phyloP scores from a whole-genome alignment of 2,113 vertebrate species.

The Ochotona princeps region DNA sequence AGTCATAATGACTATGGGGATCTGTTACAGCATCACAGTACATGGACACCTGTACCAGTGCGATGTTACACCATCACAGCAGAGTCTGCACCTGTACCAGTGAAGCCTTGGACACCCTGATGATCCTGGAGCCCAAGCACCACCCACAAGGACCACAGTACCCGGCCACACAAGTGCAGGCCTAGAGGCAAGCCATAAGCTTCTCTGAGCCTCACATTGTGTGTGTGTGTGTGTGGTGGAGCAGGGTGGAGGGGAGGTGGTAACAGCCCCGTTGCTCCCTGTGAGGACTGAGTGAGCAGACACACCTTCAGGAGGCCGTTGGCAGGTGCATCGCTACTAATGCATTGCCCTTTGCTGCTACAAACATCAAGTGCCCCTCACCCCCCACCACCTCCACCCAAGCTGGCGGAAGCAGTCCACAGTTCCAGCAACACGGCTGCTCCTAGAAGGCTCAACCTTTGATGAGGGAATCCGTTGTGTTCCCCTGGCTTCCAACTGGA shows the following conservation, averaged over 20 bases:
- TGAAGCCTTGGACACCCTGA: neutral
- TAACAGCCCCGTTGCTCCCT: neutral
- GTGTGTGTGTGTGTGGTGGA: too few species aligned
- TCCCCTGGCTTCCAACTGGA: neutral
- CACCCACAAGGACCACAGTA: neutral
- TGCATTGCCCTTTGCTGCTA: neutral
- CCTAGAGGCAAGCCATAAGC: neutral
- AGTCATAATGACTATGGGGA: too few species aligned
- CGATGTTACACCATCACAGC: too few species aligned
- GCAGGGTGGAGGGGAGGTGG: too few species aligned
- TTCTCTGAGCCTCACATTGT: neutral
- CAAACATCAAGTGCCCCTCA: neutral
- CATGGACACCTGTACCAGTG: too few species aligned
- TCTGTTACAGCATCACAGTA: neutral
- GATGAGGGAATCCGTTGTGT: neutral
- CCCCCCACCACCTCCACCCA: too few species aligned
- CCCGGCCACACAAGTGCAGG: neutral
- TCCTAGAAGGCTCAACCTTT: neutral
- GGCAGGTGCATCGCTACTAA: fast-evolving
- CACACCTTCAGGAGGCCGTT: fast-evolving
- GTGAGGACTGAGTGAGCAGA: neutral
- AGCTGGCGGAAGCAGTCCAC: too few species aligned
- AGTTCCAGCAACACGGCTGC: neutral
- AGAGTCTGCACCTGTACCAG: neutral
- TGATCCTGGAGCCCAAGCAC: too few species aligned